Evolutionary conservation across 1,140 invertebrate species (phyloP).

Genomic region (Sinonovacula constricta): DNA sequence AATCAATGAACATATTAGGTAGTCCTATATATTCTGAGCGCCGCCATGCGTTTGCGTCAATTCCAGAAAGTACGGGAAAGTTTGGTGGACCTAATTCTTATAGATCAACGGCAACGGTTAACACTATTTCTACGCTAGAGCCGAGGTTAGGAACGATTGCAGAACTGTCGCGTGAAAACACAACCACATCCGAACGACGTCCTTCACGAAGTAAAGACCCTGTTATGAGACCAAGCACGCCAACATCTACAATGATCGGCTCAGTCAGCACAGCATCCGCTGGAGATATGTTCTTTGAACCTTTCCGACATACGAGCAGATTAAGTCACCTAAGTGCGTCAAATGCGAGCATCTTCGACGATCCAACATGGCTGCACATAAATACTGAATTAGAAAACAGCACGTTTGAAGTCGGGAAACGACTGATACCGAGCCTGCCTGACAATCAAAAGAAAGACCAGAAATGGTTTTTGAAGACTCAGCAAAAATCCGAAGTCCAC

Average conservation of each 20-base stretch:
- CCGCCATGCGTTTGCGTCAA: slow-evolving; percentile 18
- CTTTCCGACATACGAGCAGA: slow-evolving; percentile 35
- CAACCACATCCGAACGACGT: too few species aligned
- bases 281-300: slow-evolving; percentile 40
- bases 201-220: too few species aligned
- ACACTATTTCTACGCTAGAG: not conserved
- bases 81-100: slow-evolving; percentile 16
- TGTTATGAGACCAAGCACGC: too few species aligned
- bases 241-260: not conserved
- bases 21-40: slow-evolving; percentile 5
- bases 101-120: not conserved
- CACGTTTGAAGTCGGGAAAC: slow-evolving; percentile 14
- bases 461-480: slow-evolving; percentile 29
- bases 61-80: slow-evolving; percentile 39
- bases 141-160: slow-evolving; percentile 26
- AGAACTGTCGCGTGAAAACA: slow-evolving; percentile 45
- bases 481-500: slow-evolving; percentile 5
- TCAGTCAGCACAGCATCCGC: slow-evolving; percentile 30
- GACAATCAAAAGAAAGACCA: slow-evolving; percentile 8
- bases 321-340: slow-evolving; percentile 46
- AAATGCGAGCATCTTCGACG: slow-evolving; percentile 46
- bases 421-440: slow-evolving; percentile 10
- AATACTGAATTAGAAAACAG: not conserved
- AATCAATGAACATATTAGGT: not conserved
- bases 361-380: slow-evolving; percentile 27